Conservation (phyloP, 2,113 vertebrate genomes). For the Eleginops maclovinus region DNA sequence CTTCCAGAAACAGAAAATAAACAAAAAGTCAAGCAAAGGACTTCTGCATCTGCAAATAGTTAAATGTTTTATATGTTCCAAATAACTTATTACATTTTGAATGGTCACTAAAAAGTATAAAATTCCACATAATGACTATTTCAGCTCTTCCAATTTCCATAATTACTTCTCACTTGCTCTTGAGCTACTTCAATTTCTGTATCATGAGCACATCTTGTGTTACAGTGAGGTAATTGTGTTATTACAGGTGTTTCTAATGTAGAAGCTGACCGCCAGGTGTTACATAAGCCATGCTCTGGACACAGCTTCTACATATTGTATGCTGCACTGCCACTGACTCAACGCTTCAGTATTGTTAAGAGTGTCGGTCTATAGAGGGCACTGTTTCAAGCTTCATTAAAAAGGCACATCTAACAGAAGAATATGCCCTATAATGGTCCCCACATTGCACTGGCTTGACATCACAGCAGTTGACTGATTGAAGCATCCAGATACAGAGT, state of each 20-base stretch:
- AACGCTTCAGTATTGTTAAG: background rate
- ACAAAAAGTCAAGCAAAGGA: background rate
- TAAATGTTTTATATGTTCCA: background rate
- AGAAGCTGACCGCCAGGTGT: background rate
- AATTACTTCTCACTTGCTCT: background rate
- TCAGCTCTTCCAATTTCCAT: background rate
- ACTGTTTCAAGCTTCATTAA: constrained; percentile 60
- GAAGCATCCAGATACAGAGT: constrained; percentile 40
- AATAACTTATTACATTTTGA: background rate
- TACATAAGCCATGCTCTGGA: background rate
- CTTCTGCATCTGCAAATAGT: background rate
- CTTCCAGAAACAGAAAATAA: background rate
- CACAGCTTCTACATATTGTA: background rate
- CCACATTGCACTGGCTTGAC: constrained; percentile 9
- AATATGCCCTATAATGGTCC: constrained; percentile 15
- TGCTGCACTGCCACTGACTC: background rate
- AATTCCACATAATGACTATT: background rate
- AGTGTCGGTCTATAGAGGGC: constrained; percentile 67
- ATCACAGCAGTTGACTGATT: constrained; percentile 30
- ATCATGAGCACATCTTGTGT: background rate
- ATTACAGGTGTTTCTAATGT: constrained; percentile 13
- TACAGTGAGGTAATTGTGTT: background rate
- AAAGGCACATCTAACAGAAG: background rate
- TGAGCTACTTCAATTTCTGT: background rate
- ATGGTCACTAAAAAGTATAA: background rate